Percentiles rank a stretch among this genome's conserved stretches.
phyloP scores from a whole-genome alignment of 2,113 vertebrate genomes.

The Erpornis zantholeuca region DNA sequence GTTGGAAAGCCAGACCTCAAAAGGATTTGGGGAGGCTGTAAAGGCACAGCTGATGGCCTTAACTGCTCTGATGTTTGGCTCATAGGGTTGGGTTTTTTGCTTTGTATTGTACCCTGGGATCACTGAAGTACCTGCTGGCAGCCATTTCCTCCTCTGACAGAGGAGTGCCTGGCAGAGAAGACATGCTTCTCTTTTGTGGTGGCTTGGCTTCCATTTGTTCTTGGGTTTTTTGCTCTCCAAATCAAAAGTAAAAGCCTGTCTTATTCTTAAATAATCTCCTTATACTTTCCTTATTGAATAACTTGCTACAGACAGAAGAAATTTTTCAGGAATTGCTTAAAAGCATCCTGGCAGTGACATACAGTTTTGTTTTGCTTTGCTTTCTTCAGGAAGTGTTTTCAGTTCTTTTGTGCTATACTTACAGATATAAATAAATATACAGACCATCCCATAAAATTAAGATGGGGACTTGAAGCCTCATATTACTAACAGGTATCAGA shows the following conservation, averaged over 20 bases:
- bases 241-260: constrained; percentile 22
- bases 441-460: background rate
- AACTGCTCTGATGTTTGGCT: background rate
- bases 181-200: background rate
- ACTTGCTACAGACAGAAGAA: background rate
- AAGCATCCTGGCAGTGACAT: constrained; percentile 26
- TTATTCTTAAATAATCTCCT: background rate
- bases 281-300: background rate
- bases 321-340: constrained; percentile 9
- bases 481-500: background rate
- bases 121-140: background rate
- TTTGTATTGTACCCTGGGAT: background rate
- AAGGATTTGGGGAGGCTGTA: rapidly evolving
- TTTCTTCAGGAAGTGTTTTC: background rate
- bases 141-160: background rate
- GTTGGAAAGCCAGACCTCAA: background rate
- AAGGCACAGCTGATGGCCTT: background rate
- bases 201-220: background rate
- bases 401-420: background rate
- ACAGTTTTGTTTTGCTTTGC: background rate
- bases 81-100: background rate
- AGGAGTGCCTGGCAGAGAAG: background rate
- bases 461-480: background rate
- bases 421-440: background rate
- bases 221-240: background rate